Evolutionary conservation across 2,888 invertebrate genomes (phyloP).

Genomic region (Lepidonotus clava): DNA sequence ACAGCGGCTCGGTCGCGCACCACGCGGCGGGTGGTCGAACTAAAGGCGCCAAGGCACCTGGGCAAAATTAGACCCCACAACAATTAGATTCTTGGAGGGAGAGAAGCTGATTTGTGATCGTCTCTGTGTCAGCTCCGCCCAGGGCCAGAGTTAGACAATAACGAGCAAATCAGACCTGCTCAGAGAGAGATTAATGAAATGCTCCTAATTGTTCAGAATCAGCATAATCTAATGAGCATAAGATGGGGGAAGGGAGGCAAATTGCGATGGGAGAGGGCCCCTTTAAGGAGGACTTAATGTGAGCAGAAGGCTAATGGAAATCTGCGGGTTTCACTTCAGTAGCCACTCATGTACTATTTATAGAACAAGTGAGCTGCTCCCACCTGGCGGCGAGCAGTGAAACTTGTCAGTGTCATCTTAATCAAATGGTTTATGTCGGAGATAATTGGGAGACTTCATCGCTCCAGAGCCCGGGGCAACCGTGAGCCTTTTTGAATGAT

Average conservation of each 20-base stretch:
- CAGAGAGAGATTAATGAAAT: neutral
- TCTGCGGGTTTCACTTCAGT: neutral
- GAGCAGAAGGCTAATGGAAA: neutral
- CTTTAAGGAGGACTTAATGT: neutral
- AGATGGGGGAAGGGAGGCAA: neutral
- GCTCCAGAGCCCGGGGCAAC: neutral
- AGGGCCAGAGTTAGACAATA: neutral
- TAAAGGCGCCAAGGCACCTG: neutral
- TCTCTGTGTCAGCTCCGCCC: neutral
- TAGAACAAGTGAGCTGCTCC: neutral
- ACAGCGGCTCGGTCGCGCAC: neutral
- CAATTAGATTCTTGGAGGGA: neutral
- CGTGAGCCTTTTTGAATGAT: neutral
- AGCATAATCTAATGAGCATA: neutral
- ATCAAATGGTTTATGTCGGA: neutral
- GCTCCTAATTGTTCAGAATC: neutral
- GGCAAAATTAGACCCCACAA: neutral
- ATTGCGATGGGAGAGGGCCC: too few relatives aligned
- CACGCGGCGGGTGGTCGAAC: neutral
- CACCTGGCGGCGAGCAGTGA: neutral
- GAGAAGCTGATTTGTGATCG: neutral
- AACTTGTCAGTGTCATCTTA: slow-evolving; percentile 1
- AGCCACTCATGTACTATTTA: slow-evolving; percentile 11
- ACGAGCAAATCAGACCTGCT: neutral
- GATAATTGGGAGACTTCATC: slow-evolving; percentile 8